Evolutionary conservation across 2,113 vertebrate genomes (phyloP), one percentile per base, ranked within the genome.

Genomic region (Pionites leucogaster): DNA sequence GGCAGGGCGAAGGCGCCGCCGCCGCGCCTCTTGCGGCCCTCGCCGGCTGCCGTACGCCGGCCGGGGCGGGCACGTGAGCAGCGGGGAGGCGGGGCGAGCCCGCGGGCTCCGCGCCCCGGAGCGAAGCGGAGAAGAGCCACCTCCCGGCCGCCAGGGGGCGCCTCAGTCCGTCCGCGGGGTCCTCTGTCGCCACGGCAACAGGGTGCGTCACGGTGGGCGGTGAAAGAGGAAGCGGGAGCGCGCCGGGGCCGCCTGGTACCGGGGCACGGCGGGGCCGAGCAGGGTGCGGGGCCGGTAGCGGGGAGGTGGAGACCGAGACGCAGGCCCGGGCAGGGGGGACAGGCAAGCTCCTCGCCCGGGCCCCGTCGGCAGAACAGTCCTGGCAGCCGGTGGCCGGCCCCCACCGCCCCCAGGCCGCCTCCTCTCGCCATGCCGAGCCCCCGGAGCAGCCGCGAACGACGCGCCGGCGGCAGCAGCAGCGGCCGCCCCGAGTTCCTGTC

Each of bases 401-500:
- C 64, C 17, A 1, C 27, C 57, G 31, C 57, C 12, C 59, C 35
- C 70, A 64, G 64, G 44, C 50, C 55, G 2, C n/a, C 35, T 39
- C 69, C 10, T 24, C 6, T 11, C 53, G 92, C 78, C 49, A 98
- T 98, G 98, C 95, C 97, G 79, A 98, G 98, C 62, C 98, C 98
- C 46, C 92, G 97, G 20, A 96, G 95, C 87, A 97, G 83, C 91
- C 65, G 76, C 8, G 97, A 98, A 39, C 96, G 97, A 13, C 97
- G 97, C 67, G 55, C 50, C 24, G 97, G 97, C 59, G 69, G 98
- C 76, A 96, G 98, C 78, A 96, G 98, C 63, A 69, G 98, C 49
- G 94, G 97, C 82, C 98, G 99, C 69, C 98, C 97, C 79, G 99
- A 99, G 90, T 99, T 99, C 97, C 97, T 98, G 97, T 98, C 99